Conservation (phyloP, 2,113 vertebrate species). For the Apistogramma diplotaenia region DNA sequence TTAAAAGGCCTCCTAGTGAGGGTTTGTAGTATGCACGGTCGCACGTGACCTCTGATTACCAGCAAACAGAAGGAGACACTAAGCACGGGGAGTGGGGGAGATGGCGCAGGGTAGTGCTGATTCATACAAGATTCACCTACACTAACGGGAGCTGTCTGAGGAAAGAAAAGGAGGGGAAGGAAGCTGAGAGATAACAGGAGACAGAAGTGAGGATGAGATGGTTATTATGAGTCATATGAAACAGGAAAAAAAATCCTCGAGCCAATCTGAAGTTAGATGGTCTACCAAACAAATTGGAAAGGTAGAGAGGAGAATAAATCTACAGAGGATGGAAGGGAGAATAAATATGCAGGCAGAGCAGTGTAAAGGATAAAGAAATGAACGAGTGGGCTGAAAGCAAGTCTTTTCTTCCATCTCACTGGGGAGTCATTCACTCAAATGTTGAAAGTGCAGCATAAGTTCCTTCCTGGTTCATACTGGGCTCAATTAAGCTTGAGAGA, state of each 20-base stretch:
- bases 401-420: neutral
- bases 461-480: slow-evolving; percentile 23
- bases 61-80: slow-evolving; percentile 4
- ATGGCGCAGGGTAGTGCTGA: slow-evolving; percentile 44
- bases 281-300: slow-evolving; percentile 7
- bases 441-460: slow-evolving; percentile 50
- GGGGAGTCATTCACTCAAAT: slow-evolving; percentile 35
- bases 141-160: slow-evolving; percentile 48
- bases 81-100: slow-evolving; percentile 11
- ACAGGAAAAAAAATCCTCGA: neutral
- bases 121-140: slow-evolving; percentile 47
- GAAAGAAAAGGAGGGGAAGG: slow-evolving; percentile 20
- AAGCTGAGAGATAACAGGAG: slow-evolving; percentile 29
- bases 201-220: slow-evolving; percentile 33
- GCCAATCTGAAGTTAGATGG: slow-evolving; percentile 2
- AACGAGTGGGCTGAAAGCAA: slow-evolving; percentile 11
- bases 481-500: slow-evolving; percentile 17
- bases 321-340: neutral
- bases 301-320: slow-evolving; percentile 7
- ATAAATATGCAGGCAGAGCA: neutral
- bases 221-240: slow-evolving; percentile 53
- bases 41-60: slow-evolving; percentile 52
- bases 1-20: neutral
- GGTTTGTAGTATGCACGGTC: slow-evolving; percentile 1
- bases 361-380: slow-evolving; percentile 13